These are phyloP conservation scores for Pangasius krempfi DNA, from an alignment of 2,797 vertebrate genomes.

Conservation along the genomic window DNA sequence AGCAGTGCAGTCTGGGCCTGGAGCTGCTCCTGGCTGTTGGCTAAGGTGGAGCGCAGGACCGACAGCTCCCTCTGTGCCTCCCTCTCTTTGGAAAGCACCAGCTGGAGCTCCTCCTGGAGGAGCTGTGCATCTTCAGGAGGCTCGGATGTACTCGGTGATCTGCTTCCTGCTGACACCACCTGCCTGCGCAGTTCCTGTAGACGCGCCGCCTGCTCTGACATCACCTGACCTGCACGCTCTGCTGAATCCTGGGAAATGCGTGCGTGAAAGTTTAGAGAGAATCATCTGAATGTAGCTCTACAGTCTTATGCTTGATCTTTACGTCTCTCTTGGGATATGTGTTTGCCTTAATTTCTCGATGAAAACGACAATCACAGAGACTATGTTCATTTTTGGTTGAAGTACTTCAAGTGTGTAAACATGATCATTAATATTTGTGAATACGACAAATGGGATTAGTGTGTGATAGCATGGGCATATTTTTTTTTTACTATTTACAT, in stretches of 20 bases:
- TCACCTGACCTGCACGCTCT: slow-evolving; percentile 75
- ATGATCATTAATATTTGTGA: neutral
- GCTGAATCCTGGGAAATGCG: slow-evolving; percentile 72
- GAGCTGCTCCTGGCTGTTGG: slow-evolving; percentile 74
- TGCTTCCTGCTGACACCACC: slow-evolving; percentile 57
- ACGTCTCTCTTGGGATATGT: neutral
- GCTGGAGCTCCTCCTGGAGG: slow-evolving; percentile 81
- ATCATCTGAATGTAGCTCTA: neutral
- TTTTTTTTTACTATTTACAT: neutral
- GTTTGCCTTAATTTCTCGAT: neutral
- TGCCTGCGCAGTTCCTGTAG: slow-evolving; percentile 82
- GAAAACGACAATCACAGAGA: too few relatives aligned
- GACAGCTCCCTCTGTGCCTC: slow-evolving; percentile 82
- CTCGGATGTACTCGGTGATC: slow-evolving; percentile 25
- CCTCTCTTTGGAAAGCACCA: slow-evolving; percentile 82
- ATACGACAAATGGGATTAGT: neutral
- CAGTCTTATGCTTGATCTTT: neutral
- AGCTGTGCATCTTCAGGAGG: slow-evolving; percentile 35
- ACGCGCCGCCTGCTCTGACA: slow-evolving; percentile 79
- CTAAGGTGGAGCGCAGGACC: slow-evolving; percentile 72
- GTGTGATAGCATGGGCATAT: neutral
- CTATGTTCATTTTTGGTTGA: too few relatives aligned
- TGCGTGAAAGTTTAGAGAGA: neutral
- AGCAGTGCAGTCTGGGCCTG: slow-evolving; percentile 77
- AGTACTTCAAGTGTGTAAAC: neutral